Base-by-base conservation (phyloP, 2,113 vertebrate genomes). In the Rynchops niger region DNA sequence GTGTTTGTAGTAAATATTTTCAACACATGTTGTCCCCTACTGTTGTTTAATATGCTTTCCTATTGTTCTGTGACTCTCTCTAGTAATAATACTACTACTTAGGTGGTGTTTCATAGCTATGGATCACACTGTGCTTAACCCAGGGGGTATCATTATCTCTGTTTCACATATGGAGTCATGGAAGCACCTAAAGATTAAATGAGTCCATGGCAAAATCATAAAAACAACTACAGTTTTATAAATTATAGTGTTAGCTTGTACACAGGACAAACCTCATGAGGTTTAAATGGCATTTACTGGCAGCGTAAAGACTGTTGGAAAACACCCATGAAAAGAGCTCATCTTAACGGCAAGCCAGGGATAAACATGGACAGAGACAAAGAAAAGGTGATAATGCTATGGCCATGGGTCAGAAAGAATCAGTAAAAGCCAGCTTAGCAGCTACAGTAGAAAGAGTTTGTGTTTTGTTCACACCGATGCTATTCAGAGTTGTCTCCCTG, bases 1-100 rank as follows among this genome's bases (percentile, higher is more conserved):
- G n/a, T 63, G 38, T 82, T 95, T 65, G 6, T 86, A 96, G 91
- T 84, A 97, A 96, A 97, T 96, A 91, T 94, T 95, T 95, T 88
- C 89, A 86, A 90, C 53, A 50, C 94, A 77, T 56, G 82, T 94
- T 95, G 94, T 97, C 82, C 78, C 87, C 91, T 86, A 32, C 82
- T 91, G 74, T 86, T 92, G 74, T 81, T 55, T 88, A 94, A 95
- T 88, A 73, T 32, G 67, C 82, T 93, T 90, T 81, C 82, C 78
- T 86, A 58, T 71, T 93, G 84, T 83, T 86, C 58, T 87, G 58
- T 80, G 70, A 76, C 49, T 86, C 45, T 73, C 49, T 66, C 80
- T 82, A n/a, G 80, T 62, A 95, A 90, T 82, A 93, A 73, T 84
- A 94, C 77, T 53, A 66, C 78, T 67, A 90, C 66, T 85, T 73